These are phyloP conservation scores for Sarcophilus harrisii DNA, from an alignment of 2,797 vertebrate species.

Conservation along the genomic window DNA sequence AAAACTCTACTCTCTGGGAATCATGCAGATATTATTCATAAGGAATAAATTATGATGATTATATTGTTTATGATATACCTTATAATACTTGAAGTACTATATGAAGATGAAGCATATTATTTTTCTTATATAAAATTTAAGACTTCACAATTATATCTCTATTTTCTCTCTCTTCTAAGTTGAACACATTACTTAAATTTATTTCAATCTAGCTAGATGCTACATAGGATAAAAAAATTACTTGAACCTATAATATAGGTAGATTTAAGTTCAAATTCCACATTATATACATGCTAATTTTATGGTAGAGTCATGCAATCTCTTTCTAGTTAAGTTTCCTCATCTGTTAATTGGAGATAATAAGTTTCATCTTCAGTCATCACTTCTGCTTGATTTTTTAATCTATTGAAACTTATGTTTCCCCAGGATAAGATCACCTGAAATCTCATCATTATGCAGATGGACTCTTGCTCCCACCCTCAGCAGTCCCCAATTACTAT, in stretches of 20 bases:
- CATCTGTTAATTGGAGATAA: neutral
- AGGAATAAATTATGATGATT: neutral
- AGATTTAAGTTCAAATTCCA: neutral
- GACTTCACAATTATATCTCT: neutral
- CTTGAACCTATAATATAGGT: neutral
- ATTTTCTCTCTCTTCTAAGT: neutral
- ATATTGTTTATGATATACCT: neutral
- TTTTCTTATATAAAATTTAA: neutral
- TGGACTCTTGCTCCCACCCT: too few relatives aligned
- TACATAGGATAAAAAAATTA: neutral
- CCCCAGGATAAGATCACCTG: neutral
- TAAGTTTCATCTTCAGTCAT: neutral
- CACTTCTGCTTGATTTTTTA: neutral
- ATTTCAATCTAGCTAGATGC: neutral
- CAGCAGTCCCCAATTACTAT: too few relatives aligned
- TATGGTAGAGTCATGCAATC: fast-evolving
- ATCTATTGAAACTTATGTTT: neutral
- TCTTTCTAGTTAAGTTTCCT: neutral
- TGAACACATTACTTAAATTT: neutral
- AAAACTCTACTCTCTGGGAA: neutral
- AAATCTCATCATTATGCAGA: neutral
- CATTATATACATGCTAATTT: neutral
- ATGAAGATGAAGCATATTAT: neutral
- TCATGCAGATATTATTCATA: neutral
- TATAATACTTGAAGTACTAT: neutral